Evolutionary conservation across 2,113 vertebrate species (phyloP), one percentile per base, ranked within the genome.

Genomic region (Carassius gibelio): DNA sequence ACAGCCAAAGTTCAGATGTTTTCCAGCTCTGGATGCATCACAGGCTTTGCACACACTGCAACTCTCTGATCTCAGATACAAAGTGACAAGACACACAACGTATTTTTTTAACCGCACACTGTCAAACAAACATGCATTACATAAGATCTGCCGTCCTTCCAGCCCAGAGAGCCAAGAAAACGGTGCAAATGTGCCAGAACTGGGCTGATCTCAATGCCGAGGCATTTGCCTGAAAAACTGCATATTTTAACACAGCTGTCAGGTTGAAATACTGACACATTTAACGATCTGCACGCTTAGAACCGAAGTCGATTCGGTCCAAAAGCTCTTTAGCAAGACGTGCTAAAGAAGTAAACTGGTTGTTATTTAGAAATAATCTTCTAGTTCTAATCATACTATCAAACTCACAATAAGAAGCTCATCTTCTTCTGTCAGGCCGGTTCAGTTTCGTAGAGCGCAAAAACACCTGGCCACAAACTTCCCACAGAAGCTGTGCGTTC

Each of bases 371-470:
- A 76, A 1, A 50, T 38, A 42, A 9, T 14, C 0, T n/a, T 9
- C 21, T 71, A 42, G 1, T n/a, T 9, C 21, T 71, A 42, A 75
- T 64, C 13, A 55, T 0, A 71, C 3, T 11, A 19, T 11, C 9
- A 34, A 68, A 94, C 94, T 95, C 76, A 95, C 94, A 95, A 95
- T 55, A 95, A 91, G 89, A 95, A 94, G 89, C 93, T 94, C 94
- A 95, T 94, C 80, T 88, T 94, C 14, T 26, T 1, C 13, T 45
- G 55, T 80, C 11, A 2, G 68, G 17, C 8, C 26, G 36, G 23
- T 81, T 68, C 42, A 15, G 61, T 8, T 50, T 66, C 61, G 38
- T 30, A 38, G n/a, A 52, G 23, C 8, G 42, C 42, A 50, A 62
- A 66, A 42, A 45, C 34, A 81, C 79, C 62, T 50, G 59, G 23